phyloP scores from a whole-genome alignment of 2,797 vertebrate species.

The Aulostomus chinensis region DNA sequence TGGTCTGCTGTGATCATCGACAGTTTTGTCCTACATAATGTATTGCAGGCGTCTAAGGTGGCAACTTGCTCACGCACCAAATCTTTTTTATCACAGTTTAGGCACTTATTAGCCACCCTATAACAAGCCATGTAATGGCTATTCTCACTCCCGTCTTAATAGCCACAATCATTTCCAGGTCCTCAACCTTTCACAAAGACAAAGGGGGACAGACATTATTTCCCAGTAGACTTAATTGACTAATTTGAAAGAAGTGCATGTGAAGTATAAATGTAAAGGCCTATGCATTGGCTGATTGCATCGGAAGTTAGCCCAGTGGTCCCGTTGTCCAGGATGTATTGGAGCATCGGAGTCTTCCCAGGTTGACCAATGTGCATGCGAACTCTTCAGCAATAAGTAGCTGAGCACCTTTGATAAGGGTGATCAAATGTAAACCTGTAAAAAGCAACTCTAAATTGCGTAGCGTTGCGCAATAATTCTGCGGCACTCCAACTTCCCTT shows the following conservation, averaged over 20 bases:
- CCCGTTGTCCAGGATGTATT: neutral
- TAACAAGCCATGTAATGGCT: neutral
- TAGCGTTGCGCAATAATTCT: too few relatives aligned
- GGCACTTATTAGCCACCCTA: neutral
- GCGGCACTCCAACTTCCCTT: too few relatives aligned
- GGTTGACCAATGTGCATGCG: too few relatives aligned
- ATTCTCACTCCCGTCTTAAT: too few relatives aligned
- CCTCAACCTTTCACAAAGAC: constrained; percentile 11
- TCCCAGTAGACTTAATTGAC: neutral
- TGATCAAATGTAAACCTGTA: too few relatives aligned
- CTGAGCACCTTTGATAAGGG: too few relatives aligned
- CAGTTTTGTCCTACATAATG: constrained; percentile 61
- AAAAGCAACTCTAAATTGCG: too few relatives aligned
- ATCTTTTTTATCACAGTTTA: constrained; percentile 6
- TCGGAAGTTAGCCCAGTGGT: neutral
- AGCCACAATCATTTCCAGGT: neutral
- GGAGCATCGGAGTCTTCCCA: neutral
- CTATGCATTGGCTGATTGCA: neutral
- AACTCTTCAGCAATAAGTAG: too few relatives aligned
- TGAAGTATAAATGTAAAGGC: neutral
- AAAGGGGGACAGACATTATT: neutral
- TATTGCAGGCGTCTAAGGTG: constrained; percentile 51
- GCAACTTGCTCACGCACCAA: constrained; percentile 36
- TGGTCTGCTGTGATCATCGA: constrained; percentile 75
- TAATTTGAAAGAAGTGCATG: neutral